Conservation (phyloP, 2,113 vertebrate species). For the Emydura subglobosa region DNA sequence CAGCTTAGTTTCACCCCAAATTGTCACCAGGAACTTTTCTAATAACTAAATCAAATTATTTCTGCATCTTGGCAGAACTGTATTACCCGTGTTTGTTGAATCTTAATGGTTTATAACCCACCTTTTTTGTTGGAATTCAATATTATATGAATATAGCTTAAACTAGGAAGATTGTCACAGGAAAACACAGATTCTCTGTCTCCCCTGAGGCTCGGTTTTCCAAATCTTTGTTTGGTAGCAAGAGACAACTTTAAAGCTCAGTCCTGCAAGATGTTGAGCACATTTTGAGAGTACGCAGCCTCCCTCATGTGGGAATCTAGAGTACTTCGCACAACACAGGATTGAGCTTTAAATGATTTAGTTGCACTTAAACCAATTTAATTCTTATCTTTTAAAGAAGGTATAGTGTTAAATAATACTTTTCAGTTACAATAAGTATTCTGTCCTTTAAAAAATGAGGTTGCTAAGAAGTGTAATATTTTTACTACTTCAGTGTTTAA, state of each 20-base stretch:
- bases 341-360: background rate
- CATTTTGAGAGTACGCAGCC: background rate
- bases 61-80: too few species aligned
- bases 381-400: background rate
- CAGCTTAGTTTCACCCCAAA: too few species aligned
- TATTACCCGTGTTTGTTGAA: too few species aligned
- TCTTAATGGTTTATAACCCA: too few species aligned
- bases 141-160: background rate
- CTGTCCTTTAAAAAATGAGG: background rate
- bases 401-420: background rate
- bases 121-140: too few species aligned
- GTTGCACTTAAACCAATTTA: background rate
- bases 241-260: background rate
- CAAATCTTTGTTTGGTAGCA: background rate
- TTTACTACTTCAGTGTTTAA: background rate
- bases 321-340: background rate
- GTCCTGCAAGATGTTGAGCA: background rate
- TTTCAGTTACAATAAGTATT: background rate
- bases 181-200: background rate
- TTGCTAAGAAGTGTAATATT: background rate
- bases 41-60: too few species aligned
- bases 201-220: background rate
- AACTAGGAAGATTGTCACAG: background rate
- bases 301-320: too few species aligned
- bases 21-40: too few species aligned